Evolutionary conservation across 2,888 invertebrate species (phyloP), one percentile per base, ranked within the genome.

Genomic region (Apeira syringaria): DNA sequence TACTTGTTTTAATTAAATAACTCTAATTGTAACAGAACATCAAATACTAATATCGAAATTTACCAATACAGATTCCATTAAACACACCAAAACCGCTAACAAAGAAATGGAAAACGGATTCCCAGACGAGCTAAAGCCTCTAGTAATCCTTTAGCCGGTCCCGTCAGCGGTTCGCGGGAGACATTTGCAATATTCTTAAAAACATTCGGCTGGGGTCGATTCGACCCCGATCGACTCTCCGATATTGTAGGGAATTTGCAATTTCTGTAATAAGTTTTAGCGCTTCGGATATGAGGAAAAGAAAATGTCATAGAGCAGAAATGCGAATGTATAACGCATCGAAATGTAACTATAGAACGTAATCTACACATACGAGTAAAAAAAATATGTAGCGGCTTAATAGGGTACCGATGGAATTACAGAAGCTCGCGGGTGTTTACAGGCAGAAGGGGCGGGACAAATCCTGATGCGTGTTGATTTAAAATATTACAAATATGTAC

Each of bases 101-200:
- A 37, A 24, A 30, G 37, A 37, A 37, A 66, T 61, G 60, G 56
- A 55, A 62, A 61, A 61, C 61, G 60, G 65, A 59, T 60, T 56
- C 50, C 52, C 64, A 66, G 63, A 62, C 53, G 52, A 53, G 59
- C 69, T 68, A 67, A 72, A 70, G 67, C 67, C 65, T 64, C 64
- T 63, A 64, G 70, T 78, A 77, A 80, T 80, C 77, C 74, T 74
- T 80, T 75, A 78, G 64, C 71, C 73, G 64, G 58, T 50, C 59
- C 55, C 69, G 74, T 80, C 74, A 73, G 71, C 77, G 71, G 68
- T 67, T 66, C 64, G 64, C 54, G 41, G 57, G 73, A 70, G 73
- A 77, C 74, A 75, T 74, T 74, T 75, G 79, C 79, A 82, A 82
- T 83, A 80, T 81, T 74, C 80, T 78, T 80, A 81, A 82, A 79